Evolutionary conservation across 2,113 vertebrate species (phyloP).

Genomic region (Poeciliopsis retropinna): DNA sequence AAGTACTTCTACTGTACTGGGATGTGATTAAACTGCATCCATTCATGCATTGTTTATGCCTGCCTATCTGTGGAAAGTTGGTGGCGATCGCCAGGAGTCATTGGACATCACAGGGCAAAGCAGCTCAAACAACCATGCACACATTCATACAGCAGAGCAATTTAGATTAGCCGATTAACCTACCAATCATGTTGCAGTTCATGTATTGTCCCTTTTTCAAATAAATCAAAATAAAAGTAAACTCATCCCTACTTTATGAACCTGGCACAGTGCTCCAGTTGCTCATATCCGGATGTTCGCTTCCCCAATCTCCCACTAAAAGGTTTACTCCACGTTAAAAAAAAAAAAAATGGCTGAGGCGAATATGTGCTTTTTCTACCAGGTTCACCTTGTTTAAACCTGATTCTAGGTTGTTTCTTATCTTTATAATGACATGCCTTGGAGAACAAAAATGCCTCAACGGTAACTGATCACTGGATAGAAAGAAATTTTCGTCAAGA

Average conservation of each 20-base stretch:
- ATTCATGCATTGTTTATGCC: background rate
- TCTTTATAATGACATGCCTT: background rate
- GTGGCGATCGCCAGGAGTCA: background rate
- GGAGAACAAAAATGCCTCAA: background rate
- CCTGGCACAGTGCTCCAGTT: background rate
- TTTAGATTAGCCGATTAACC: background rate
- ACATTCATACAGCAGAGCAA: too few relatives aligned
- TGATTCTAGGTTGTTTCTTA: background rate
- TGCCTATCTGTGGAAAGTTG: background rate
- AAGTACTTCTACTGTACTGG: slow-evolving; percentile 17
- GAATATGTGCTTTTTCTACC: background rate
- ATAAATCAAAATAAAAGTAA: background rate
- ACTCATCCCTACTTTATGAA: background rate
- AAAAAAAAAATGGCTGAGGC: background rate
- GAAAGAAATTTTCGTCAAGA: background rate
- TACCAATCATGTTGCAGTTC: background rate
- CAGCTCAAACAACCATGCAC: background rate
- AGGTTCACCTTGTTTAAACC: background rate
- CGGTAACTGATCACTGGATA: background rate
- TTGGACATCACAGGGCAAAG: background rate
- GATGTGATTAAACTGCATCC: slow-evolving; percentile 11
- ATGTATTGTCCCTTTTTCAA: too few relatives aligned
- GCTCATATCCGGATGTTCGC: background rate
- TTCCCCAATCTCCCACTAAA: background rate
- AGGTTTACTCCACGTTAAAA: background rate